Percentiles rank a stretch among this genome's conserved stretches.
Conservation (phyloP, 2,888 invertebrate genomes). For the Sympetrum striolatum region DNA sequence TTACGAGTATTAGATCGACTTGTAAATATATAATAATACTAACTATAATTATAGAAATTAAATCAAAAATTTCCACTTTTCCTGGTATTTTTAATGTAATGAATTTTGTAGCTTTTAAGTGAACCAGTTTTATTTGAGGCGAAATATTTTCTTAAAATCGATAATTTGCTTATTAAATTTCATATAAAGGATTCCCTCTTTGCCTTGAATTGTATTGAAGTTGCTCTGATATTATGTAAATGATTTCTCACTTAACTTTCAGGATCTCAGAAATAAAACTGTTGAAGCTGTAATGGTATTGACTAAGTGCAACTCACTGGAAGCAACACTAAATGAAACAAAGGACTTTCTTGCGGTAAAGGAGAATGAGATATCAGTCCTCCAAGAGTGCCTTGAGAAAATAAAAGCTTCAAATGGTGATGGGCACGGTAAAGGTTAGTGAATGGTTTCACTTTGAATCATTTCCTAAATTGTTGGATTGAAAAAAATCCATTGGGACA, state of each 20-base stretch:
- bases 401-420: conserved; percentile 44
- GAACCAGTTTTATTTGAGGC: too few relatives aligned
- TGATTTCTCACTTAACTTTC: not conserved
- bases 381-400: conserved; percentile 52
- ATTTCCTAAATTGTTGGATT: too few relatives aligned
- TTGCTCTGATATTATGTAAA: not conserved
- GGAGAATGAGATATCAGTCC: conserved; percentile 54
- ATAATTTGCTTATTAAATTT: too few relatives aligned
- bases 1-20: too few relatives aligned
- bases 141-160: too few relatives aligned
- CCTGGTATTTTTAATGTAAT: too few relatives aligned
- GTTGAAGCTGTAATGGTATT: conserved; percentile 7
- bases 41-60: too few relatives aligned
- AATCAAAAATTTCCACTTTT: too few relatives aligned
- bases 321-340: conserved; percentile 57
- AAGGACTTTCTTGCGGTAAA: conserved; percentile 57
- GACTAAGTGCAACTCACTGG: conserved; percentile 7
- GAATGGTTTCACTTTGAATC: not conserved
- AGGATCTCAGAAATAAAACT: conserved; percentile 27
- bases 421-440: conserved; percentile 52
- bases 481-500: too few relatives aligned
- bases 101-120: too few relatives aligned
- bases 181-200: too few relatives aligned
- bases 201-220: not conserved
- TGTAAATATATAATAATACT: too few relatives aligned